Evolutionary conservation across 2,888 invertebrate species (phyloP).

Genomic region (Pollenia angustigena): DNA sequence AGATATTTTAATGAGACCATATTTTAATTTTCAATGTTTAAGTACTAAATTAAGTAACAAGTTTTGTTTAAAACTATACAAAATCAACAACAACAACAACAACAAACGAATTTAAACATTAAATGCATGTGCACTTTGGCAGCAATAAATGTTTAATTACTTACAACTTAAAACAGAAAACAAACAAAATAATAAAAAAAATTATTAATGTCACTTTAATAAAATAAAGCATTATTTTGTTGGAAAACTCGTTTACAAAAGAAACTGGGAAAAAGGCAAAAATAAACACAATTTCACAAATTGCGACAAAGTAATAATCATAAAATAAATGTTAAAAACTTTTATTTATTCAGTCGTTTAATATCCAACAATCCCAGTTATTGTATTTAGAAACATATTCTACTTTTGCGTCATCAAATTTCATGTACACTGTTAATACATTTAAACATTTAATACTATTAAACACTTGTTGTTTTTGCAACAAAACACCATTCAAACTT

Average conservation of each 20-base stretch:
- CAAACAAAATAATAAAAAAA: slow-evolving; percentile 6
- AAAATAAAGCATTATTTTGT: neutral
- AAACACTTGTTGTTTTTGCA: slow-evolving; percentile 66
- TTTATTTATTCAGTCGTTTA: slow-evolving; percentile 39
- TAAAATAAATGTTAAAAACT: slow-evolving; percentile 72
- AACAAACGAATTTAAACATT: slow-evolving; percentile 33
- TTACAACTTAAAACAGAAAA: slow-evolving; percentile 11
- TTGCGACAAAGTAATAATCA: slow-evolving; percentile 61
- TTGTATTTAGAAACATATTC: neutral
- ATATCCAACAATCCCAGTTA: neutral
- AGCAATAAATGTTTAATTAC: slow-evolving; percentile 51
- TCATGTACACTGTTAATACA: slow-evolving; percentile 26
- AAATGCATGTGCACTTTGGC: slow-evolving; percentile 44
- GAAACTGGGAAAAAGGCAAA: neutral
- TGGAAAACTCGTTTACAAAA: neutral
- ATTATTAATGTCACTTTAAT: slow-evolving; percentile 35
- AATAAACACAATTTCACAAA: slow-evolving; percentile 51
- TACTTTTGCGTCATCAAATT: slow-evolving; percentile 37
- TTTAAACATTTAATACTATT: slow-evolving; percentile 59
- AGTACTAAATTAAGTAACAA: slow-evolving; percentile 2
- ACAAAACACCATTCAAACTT: slow-evolving; percentile 22
- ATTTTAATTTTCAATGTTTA: slow-evolving; percentile 51
- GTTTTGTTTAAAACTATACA: neutral
- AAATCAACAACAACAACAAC: neutral
- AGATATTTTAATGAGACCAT: slow-evolving; percentile 56